phyloP scores from a whole-genome alignment of 1,140 invertebrate genomes.

The Cherax destructor region DNA sequence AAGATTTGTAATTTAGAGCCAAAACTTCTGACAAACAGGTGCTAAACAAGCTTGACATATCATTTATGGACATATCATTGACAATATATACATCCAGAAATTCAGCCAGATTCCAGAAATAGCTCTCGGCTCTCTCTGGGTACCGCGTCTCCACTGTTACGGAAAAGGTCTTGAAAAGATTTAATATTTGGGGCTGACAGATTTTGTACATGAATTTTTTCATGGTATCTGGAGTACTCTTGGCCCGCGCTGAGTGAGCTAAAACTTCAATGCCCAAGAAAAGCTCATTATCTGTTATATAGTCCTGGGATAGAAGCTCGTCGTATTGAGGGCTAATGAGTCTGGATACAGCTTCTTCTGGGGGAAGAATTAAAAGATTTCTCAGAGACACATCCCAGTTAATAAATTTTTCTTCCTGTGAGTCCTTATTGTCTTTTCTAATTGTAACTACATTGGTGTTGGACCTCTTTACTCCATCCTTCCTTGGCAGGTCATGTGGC shows the following conservation, averaged over 20 bases:
- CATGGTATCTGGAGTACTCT: background rate
- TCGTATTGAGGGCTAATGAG: conserved; percentile 34
- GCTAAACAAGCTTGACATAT: conserved; percentile 19
- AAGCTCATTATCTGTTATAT: conserved; percentile 41
- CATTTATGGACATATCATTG: background rate
- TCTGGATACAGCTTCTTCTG: conserved; percentile 25
- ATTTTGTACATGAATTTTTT: conserved; percentile 18
- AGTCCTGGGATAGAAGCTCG: conserved; percentile 17
- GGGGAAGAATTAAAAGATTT: background rate
- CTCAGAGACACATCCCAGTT: conserved; percentile 31
- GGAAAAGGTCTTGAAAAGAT: conserved; percentile 36
- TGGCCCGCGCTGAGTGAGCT: conserved; percentile 32
- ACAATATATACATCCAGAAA: conserved; percentile 43
- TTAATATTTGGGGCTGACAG: conserved; percentile 42
- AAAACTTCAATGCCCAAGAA: conserved; percentile 45
- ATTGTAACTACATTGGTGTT: background rate
- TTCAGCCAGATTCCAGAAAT: conserved; percentile 55
- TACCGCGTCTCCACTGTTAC: conserved; percentile 37
- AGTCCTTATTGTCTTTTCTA: too few species aligned
- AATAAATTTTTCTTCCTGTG: background rate
- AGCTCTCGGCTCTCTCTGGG: conserved; percentile 42
- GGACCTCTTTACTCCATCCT: background rate
- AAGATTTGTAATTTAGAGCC: conserved; percentile 37
- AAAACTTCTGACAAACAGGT: conserved; percentile 43
- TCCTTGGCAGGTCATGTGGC: background rate